phyloP scores from a whole-genome alignment of 1,140 invertebrate genomes.

The Diuraphis noxia region DNA sequence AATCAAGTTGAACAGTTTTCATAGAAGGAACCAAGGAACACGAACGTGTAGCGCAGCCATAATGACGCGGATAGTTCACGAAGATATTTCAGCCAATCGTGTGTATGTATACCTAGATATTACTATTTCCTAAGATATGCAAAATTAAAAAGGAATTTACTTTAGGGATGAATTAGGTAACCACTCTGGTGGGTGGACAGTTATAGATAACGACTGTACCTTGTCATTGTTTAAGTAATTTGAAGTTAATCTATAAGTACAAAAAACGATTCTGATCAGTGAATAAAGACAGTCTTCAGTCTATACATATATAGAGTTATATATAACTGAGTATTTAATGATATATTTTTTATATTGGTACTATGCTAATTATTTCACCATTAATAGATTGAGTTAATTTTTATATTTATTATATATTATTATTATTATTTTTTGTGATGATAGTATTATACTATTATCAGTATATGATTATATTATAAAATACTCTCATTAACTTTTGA shows the following conservation, averaged over 20 bases:
- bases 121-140: neutral
- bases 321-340: too few relatives aligned
- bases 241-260: neutral
- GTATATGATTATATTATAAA: neutral
- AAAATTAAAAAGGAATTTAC: neutral
- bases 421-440: neutral
- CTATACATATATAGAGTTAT: too few relatives aligned
- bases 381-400: neutral
- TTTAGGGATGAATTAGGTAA: neutral
- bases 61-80: neutral
- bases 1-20: neutral
- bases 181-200: too few relatives aligned
- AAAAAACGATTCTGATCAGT: neutral
- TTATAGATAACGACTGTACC: neutral
- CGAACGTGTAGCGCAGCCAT: neutral
- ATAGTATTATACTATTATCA: too few relatives aligned
- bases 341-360: neutral
- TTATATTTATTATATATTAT: neutral
- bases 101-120: neutral
- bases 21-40: neutral
- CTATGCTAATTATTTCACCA: neutral
- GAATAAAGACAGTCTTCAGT: too few relatives aligned
- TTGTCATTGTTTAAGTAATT: neutral
- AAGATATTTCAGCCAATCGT: neutral
- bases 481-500: neutral